These are phyloP conservation scores for Allygus modestus DNA, from an alignment of 2,888 invertebrate genomes.

Conservation along the genomic window DNA sequence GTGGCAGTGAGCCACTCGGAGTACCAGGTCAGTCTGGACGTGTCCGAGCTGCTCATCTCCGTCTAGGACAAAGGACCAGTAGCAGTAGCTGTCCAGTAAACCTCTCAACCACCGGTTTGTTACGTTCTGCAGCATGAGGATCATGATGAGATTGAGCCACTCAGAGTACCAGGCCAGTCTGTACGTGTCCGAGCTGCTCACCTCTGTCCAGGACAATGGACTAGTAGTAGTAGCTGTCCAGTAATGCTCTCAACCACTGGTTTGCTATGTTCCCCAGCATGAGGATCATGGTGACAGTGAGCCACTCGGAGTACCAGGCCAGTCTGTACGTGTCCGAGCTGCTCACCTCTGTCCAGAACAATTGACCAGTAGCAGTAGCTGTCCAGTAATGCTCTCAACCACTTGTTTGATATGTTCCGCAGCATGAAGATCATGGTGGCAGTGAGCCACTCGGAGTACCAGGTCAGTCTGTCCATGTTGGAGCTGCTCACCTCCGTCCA, in stretches of 20 bases:
- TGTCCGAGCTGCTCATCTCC: conserved; percentile 83
- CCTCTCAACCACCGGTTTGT: too few relatives aligned
- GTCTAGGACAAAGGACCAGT: conserved; percentile 81
- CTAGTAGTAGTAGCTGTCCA: too few relatives aligned
- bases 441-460: too few relatives aligned
- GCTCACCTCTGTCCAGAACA: conserved; percentile 77
- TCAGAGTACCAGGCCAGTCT: conserved; percentile 84
- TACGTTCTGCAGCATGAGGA: conserved; percentile 79
- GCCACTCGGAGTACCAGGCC: conserved; percentile 84
- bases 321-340: conserved; percentile 91
- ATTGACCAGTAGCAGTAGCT: too few relatives aligned
- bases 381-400: too few relatives aligned
- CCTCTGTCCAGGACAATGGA: conserved; percentile 74
- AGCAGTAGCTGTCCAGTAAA: too few relatives aligned
- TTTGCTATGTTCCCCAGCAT: too few relatives aligned
- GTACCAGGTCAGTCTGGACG: conserved; percentile 86
- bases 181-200: conserved; percentile 87
- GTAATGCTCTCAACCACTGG: too few relatives aligned
- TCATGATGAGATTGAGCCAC: conserved; percentile 90
- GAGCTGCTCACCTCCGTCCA: conserved; percentile 78
- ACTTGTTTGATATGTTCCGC: too few relatives aligned
- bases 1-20: conserved; percentile 89
- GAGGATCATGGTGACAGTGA: conserved; percentile 88
- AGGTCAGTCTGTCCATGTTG: conserved; percentile 89
- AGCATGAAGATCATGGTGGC: too few relatives aligned